Conservation (phyloP, 2,113 vertebrate genomes). For the Hydrolagus affinis region DNA sequence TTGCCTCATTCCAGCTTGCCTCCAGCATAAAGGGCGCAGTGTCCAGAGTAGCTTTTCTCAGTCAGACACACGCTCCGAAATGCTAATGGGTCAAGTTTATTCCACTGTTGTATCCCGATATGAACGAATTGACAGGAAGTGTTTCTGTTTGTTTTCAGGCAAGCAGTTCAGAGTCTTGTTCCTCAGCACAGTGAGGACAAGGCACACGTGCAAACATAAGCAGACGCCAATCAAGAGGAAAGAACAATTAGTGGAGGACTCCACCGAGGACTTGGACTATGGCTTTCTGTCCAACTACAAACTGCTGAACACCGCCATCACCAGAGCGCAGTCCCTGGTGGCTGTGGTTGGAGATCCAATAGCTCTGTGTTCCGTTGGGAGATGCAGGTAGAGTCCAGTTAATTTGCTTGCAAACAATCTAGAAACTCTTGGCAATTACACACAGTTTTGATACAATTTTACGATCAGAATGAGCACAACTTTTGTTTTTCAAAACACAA, state of each 20-base stretch:
- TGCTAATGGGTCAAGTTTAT: no score
- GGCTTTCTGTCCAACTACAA: conserved; percentile 98
- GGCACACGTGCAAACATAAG: conserved; percentile 96
- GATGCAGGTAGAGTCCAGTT: conserved; percentile 77
- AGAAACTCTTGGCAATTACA: background rate
- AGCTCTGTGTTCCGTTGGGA: conserved; percentile 89
- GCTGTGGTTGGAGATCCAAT: conserved; percentile 97
- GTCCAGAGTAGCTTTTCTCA: no score
- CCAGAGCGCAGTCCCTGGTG: conserved; percentile 90
- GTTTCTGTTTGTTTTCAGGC: conserved; percentile 53
- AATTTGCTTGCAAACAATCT: background rate
- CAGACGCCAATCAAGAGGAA: conserved; percentile 96
- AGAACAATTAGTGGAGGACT: conserved; percentile 93
- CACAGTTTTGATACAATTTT: background rate
- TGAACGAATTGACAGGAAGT: conserved; percentile 33
- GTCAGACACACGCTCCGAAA: no score
- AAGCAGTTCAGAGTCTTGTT: conserved; percentile 96
- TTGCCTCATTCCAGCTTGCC: no score
- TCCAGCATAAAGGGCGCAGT: no score
- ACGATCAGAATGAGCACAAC: background rate
- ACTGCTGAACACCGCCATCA: conserved; percentile 97
- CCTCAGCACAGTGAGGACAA: conserved; percentile 92
- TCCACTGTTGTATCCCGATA: background rate
- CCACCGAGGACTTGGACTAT: conserved; percentile 93
- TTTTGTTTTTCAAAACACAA: background rate